These are phyloP conservation scores for Halesus radiatus DNA, from an alignment of 1,140 invertebrate genomes.

Conservation along the genomic window DNA sequence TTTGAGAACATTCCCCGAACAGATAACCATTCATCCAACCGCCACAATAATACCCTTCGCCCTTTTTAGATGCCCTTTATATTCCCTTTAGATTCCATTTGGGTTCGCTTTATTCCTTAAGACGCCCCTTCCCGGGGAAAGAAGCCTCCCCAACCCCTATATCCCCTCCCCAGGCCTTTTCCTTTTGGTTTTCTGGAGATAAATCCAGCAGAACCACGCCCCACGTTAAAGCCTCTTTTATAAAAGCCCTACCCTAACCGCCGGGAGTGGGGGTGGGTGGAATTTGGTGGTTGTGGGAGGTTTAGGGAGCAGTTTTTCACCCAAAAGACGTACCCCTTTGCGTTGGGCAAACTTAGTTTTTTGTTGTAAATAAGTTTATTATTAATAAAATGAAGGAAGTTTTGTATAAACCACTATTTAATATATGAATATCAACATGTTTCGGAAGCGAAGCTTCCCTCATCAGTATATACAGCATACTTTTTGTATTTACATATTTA, in stretches of 20 bases:
- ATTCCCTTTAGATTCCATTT: too few species aligned
- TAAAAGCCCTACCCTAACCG: constrained; percentile 25
- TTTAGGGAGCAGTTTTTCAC: neutral
- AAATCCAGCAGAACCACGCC: constrained; percentile 30
- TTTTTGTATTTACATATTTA: too few species aligned
- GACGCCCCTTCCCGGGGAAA: constrained; percentile 23
- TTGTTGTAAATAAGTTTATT: too few species aligned
- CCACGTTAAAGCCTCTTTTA: constrained; percentile 11
- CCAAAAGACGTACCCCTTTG: neutral
- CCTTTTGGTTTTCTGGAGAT: constrained; percentile 36
- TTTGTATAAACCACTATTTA: too few species aligned
- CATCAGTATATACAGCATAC: too few species aligned
- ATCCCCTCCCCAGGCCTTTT: neutral
- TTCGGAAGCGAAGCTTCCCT: too few species aligned
- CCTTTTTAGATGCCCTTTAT: constrained; percentile 18
- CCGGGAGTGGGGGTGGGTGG: constrained; percentile 5
- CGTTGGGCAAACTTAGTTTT: neutral
- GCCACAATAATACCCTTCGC: constrained; percentile 6
- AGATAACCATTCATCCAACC: constrained; percentile 1
- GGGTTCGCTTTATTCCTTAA: constrained; percentile 4
- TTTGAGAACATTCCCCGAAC: constrained; percentile 8
- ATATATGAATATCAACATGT: too few species aligned
- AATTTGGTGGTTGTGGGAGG: neutral
- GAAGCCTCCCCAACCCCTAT: neutral
- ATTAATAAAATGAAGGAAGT: too few species aligned